phyloP scores from a whole-genome alignment of 2,113 vertebrate genomes.

The Marcusenius ussheri region DNA sequence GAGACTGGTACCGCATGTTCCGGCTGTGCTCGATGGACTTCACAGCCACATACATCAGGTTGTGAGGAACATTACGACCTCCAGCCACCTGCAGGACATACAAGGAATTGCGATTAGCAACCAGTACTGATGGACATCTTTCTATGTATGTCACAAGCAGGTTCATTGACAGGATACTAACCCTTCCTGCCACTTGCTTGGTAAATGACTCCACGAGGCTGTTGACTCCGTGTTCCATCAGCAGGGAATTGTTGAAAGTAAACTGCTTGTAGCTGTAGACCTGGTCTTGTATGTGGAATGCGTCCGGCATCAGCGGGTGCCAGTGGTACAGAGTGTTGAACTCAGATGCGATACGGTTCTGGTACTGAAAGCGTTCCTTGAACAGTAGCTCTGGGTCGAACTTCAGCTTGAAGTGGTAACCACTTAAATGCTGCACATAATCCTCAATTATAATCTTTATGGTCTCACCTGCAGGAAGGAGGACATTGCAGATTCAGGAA shows the following conservation, averaged over 20 bases:
- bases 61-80: conserved; percentile 74
- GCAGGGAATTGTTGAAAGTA: conserved; percentile 85
- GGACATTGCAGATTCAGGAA: not conserved
- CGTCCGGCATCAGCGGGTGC: conserved; percentile 89
- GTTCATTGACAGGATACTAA: conserved; percentile 45
- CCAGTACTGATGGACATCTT: not conserved
- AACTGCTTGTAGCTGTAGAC: conserved; percentile 85
- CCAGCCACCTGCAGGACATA: conserved; percentile 73
- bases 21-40: conserved; percentile 90
- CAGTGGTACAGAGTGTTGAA: conserved; percentile 98
- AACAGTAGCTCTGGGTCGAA: conserved; percentile 93
- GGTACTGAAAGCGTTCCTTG: conserved; percentile 86
- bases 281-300: conserved; percentile 72
- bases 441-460: conserved; percentile 98
- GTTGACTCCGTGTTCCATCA: conserved; percentile 76
- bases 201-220: conserved; percentile 84
- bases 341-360: conserved; percentile 89
- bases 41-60: conserved; percentile 71
- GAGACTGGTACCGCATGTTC: conserved; percentile 82
- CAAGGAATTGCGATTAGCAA: conserved; percentile 10
- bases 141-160: not conserved
- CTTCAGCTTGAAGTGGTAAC: conserved; percentile 92
- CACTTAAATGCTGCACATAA: conserved; percentile 93
- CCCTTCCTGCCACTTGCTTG: conserved; percentile 85
- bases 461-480: conserved; percentile 72